A percentile compares a stretch with the other conserved stretches of the same genome.
Evolutionary conservation across 2,797 vertebrate genomes (phyloP).

Genomic region (Rhincodon typus): DNA sequence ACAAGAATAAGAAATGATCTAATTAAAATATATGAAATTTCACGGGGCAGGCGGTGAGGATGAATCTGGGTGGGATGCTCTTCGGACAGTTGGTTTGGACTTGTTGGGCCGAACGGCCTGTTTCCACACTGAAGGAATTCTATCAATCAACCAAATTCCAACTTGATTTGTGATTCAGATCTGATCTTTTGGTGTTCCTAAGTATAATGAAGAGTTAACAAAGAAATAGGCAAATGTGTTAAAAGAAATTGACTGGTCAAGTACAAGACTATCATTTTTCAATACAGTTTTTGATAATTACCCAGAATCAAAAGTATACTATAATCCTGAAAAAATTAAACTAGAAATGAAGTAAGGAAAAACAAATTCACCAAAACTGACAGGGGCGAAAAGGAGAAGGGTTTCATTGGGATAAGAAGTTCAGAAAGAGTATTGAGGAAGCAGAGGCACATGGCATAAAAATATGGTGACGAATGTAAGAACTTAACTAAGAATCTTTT

Average conservation of each 20-base stretch:
- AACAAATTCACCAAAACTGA: not conserved
- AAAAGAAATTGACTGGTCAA: not conserved
- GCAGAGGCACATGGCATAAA: not conserved
- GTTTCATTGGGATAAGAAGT: not conserved
- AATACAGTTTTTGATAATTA: not conserved
- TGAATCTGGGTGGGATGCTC: no score
- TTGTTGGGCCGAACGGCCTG: no score
- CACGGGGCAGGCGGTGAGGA: no score
- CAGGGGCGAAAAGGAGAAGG: not conserved
- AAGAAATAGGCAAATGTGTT: not conserved
- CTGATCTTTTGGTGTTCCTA: no score
- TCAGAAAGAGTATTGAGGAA: not conserved
- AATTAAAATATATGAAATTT: no score
- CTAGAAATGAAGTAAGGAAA: not conserved
- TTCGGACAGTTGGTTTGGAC: no score
- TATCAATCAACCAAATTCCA: not conserved
- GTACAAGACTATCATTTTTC: not conserved
- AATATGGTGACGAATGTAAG: not conserved
- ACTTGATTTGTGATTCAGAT: not conserved
- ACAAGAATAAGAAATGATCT: no score
- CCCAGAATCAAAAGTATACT: not conserved
- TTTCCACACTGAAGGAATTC: no score
- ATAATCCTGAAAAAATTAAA: not conserved
- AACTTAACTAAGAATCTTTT: not conserved
- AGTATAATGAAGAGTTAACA: not conserved